These are phyloP conservation scores for Mesembrinibis cayennensis DNA, from an alignment of 2,113 vertebrate species.

Conservation along the genomic window DNA sequence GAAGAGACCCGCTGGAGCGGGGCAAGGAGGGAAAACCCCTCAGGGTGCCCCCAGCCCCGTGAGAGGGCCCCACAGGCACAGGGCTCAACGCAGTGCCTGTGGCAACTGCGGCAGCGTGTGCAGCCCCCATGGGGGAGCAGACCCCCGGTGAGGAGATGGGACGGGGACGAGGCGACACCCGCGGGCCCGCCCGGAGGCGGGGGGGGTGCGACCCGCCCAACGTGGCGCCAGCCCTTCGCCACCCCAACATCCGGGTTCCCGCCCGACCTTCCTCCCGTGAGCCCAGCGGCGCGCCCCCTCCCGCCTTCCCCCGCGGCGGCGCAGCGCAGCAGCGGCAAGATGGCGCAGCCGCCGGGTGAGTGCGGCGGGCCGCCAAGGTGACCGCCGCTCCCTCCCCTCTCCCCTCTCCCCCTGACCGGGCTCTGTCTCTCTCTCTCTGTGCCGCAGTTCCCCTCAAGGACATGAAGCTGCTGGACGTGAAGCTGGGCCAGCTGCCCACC, in stretches of 20 bases:
- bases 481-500: slow-evolving; percentile 82
- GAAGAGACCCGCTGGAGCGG: not conserved
- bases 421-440: not conserved
- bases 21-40: not conserved
- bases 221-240: rapidly evolving
- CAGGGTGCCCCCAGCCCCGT: not conserved
- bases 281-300: not conserved
- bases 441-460: slow-evolving; percentile 82
- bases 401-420: not conserved
- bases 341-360: slow-evolving; percentile 60
- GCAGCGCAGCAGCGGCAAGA: not conserved
- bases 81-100: not conserved
- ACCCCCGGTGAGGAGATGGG: rapidly evolving
- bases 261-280: not conserved
- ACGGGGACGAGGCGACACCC: too few species aligned
- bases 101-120: not conserved
- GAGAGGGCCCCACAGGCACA: not conserved
- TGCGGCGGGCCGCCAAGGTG: not conserved
- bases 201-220: not conserved
- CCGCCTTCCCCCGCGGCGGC: not conserved
- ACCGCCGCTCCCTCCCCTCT: not conserved
- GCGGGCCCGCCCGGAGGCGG: rapidly evolving
- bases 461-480: slow-evolving; percentile 88
- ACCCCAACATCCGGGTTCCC: not conserved
- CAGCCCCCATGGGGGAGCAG: not conserved